A percentile compares a stretch with the other conserved stretches of the same genome.
Evolutionary conservation across 2,797 vertebrate genomes (phyloP).

Genomic region (Platalea minor): DNA sequence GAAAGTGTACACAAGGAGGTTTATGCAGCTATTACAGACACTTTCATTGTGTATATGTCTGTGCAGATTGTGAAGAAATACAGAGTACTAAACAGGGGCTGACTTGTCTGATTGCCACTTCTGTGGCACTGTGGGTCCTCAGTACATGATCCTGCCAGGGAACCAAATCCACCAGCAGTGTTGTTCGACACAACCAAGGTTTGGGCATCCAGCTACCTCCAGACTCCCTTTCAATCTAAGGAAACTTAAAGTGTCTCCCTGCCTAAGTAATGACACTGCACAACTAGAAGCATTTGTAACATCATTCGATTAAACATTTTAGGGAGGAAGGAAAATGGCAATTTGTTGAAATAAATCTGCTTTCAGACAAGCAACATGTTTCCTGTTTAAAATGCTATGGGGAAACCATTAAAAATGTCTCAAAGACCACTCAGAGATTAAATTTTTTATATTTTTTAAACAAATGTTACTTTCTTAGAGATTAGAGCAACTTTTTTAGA

Average conservation of each 20-base stretch:
- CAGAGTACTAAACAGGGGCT: not conserved
- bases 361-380: not conserved
- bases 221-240: not conserved
- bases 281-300: not conserved
- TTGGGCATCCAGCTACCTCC: not conserved
- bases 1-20: not conserved
- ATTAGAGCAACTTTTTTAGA: not conserved
- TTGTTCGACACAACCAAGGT: not conserved
- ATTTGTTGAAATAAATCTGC: not conserved
- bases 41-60: not conserved
- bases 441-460: not conserved
- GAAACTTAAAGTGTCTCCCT: not conserved
- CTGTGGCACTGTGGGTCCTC: not conserved
- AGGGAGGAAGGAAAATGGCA: not conserved
- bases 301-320: not conserved
- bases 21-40: not conserved
- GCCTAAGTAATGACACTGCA: not conserved
- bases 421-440: not conserved
- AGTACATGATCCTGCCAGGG: fast-evolving
- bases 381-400: not conserved
- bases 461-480: not conserved
- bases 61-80: not conserved
- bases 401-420: not conserved
- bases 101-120: not conserved
- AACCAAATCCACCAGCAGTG: not conserved